Conservation (phyloP, 2,888 invertebrate genomes). For the Biston stratarius region DNA sequence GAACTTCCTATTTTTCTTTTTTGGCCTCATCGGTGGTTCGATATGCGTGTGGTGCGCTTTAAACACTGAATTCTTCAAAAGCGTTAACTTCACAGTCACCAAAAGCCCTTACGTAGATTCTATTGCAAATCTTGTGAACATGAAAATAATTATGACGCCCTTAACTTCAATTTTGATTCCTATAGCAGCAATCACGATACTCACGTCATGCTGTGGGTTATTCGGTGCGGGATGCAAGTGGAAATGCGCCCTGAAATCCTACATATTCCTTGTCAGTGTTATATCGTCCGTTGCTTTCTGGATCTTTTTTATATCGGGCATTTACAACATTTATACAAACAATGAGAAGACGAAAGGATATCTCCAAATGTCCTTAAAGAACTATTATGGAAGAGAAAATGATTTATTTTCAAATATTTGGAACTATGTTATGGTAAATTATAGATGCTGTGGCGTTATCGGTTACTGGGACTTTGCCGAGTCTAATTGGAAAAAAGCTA, state of each 20-base stretch:
- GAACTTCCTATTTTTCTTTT: conserved; percentile 69
- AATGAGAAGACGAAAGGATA: conserved; percentile 60
- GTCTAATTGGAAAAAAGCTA: conserved; percentile 65
- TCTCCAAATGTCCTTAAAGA: conserved; percentile 57
- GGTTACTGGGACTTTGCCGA: conserved; percentile 66
- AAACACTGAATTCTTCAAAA: conserved; percentile 73
- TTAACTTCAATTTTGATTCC: conserved; percentile 69
- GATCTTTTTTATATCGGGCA: conserved; percentile 70
- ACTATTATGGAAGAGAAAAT: conserved; percentile 69
- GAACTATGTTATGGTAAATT: conserved; percentile 72
- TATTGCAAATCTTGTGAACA: conserved; percentile 69
- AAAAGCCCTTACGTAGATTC: conserved; percentile 63
- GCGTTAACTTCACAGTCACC: conserved; percentile 75
- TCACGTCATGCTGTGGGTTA: conserved; percentile 77
- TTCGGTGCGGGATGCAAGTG: conserved; percentile 74
- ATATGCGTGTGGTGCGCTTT: conserved; percentile 75
- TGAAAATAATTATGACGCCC: conserved; percentile 71
- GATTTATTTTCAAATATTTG: conserved; percentile 70
- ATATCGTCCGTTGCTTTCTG: conserved; percentile 64
- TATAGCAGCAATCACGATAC: conserved; percentile 61
- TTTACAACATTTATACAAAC: conserved; percentile 72
- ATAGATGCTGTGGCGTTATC: conserved; percentile 74
- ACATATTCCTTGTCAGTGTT: conserved; percentile 69
- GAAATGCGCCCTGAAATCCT: conserved; percentile 75
- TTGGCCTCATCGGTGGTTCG: conserved; percentile 59